phyloP scores from a whole-genome alignment of 2,888 invertebrate genomes.

The Cryptocheilus praepositus region DNA sequence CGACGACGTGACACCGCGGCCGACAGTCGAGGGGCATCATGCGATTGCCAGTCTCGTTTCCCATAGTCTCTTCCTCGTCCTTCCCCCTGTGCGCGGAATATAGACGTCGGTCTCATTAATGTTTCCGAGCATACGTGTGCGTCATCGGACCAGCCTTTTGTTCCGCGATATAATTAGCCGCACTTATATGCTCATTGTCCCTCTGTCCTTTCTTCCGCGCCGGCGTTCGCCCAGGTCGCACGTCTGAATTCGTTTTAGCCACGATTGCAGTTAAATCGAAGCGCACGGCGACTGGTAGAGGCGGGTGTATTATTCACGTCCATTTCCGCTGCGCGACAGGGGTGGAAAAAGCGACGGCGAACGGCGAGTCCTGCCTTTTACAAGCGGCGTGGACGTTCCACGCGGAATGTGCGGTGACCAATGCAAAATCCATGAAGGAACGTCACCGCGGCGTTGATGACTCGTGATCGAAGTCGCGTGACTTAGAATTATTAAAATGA shows the following conservation, averaged over 20 bases:
- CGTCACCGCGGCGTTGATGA: too few relatives aligned
- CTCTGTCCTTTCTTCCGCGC: not conserved
- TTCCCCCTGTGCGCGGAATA: constrained; percentile 22
- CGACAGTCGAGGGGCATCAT: constrained; percentile 17
- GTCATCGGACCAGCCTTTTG: constrained; percentile 51
- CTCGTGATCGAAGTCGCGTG: too few relatives aligned
- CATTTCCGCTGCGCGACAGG: too few relatives aligned
- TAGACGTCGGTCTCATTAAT: constrained; percentile 40
- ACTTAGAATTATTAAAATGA: too few relatives aligned
- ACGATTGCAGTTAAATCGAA: constrained; percentile 47
- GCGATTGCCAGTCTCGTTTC: too few relatives aligned
- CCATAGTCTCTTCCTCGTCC: too few relatives aligned
- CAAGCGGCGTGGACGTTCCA: too few relatives aligned
- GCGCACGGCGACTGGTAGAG: not conserved
- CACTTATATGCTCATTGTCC: constrained; percentile 22
- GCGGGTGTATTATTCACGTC: constrained; percentile 16
- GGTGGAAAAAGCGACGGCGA: too few relatives aligned
- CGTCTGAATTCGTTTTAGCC: constrained; percentile 36
- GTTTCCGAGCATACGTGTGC: constrained; percentile 49
- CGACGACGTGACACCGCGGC: constrained; percentile 11
- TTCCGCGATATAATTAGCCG: constrained; percentile 52
- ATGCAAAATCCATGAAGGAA: too few relatives aligned
- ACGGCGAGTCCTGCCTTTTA: too few relatives aligned
- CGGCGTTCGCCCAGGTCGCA: constrained; percentile 11
- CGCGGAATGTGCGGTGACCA: too few relatives aligned